These are phyloP conservation scores for Caenorhabditis sp. DNA, from an alignment of 2,888 invertebrate species.

Conservation along the genomic window DNA sequence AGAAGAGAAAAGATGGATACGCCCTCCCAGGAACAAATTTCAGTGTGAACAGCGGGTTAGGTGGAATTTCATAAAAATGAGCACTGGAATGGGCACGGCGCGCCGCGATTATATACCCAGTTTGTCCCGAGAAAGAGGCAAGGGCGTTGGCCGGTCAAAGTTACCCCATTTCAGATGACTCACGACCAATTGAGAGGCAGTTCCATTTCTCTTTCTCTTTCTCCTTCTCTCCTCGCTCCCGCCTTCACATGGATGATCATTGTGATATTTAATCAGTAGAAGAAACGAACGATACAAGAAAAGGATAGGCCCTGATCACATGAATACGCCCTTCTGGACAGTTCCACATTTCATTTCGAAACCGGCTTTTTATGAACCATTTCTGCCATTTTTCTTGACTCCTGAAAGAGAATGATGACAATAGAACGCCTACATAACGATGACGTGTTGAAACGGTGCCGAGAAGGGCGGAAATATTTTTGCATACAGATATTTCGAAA, in stretches of 20 bases:
- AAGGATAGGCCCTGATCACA: constrained; percentile 19
- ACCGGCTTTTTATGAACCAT: constrained; percentile 53
- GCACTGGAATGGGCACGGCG: constrained; percentile 7
- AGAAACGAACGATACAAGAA: constrained; percentile 33
- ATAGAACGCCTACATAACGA: constrained; percentile 32
- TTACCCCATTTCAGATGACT: constrained; percentile 58
- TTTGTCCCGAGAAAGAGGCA: constrained; percentile 9
- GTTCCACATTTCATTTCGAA: constrained; percentile 36
- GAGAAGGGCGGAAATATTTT: constrained; percentile 1
- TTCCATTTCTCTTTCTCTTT: constrained; percentile 41
- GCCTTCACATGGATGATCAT: constrained; percentile 49
- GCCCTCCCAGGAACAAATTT: too few relatives aligned
- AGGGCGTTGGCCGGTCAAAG: constrained; percentile 61
- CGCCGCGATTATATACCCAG: constrained; percentile 44
- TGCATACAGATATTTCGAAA: constrained; percentile 11
- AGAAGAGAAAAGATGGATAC: too few relatives aligned
- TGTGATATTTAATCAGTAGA: constrained; percentile 55
- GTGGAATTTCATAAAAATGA: too few relatives aligned
- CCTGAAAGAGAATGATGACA: constrained; percentile 1
- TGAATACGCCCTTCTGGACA: constrained; percentile 36
- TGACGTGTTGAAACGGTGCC: constrained; percentile 22
- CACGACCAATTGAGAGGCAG: constrained; percentile 53
- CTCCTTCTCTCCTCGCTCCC: constrained; percentile 33
- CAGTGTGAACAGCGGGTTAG: constrained; percentile 14
- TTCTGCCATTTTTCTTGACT: constrained; percentile 14